Conservation (phyloP, 2,797 vertebrate species). For the Loris lydekkerianus region DNA sequence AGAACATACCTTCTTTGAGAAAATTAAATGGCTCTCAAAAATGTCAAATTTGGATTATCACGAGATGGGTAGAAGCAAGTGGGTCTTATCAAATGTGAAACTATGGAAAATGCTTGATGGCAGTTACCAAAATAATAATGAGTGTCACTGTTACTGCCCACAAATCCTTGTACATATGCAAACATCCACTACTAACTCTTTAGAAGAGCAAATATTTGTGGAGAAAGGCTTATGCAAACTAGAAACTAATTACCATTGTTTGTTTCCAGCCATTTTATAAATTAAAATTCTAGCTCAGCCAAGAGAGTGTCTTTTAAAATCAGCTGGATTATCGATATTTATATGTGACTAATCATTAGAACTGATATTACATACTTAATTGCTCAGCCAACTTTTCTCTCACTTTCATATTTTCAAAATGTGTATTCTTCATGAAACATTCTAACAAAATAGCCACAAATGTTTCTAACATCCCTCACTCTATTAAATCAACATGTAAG, state of each 20-base stretch:
- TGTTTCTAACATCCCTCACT: neutral
- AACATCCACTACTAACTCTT: slow-evolving; percentile 67
- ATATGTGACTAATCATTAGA: slow-evolving; percentile 70
- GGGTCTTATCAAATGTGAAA: neutral
- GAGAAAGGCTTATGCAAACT: slow-evolving; percentile 74
- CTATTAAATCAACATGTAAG: slow-evolving; percentile 21
- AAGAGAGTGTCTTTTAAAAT: slow-evolving; percentile 70
- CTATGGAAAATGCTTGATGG: slow-evolving; percentile 31
- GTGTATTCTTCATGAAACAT: neutral
- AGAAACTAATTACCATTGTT: slow-evolving; percentile 77
- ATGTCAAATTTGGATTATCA: slow-evolving; percentile 15
- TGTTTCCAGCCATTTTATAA: slow-evolving; percentile 74
- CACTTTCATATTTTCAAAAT: neutral
- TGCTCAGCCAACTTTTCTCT: neutral
- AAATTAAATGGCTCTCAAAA: slow-evolving; percentile 36
- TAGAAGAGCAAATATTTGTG: slow-evolving; percentile 80
- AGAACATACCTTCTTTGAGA: slow-evolving; percentile 34
- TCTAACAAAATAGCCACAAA: slow-evolving; percentile 32
- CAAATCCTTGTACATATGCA: slow-evolving; percentile 66
- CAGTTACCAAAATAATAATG: slow-evolving; percentile 19
- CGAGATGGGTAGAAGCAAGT: neutral
- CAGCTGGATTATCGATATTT: slow-evolving; percentile 78
- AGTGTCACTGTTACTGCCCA: slow-evolving; percentile 55
- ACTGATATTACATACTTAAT: slow-evolving; percentile 56
- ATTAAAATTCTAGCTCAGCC: slow-evolving; percentile 74